Evolutionary conservation across 2,888 invertebrate genomes (phyloP), one percentile per base, ranked within the genome.

Genomic region (Drosophila bunnanda): DNA sequence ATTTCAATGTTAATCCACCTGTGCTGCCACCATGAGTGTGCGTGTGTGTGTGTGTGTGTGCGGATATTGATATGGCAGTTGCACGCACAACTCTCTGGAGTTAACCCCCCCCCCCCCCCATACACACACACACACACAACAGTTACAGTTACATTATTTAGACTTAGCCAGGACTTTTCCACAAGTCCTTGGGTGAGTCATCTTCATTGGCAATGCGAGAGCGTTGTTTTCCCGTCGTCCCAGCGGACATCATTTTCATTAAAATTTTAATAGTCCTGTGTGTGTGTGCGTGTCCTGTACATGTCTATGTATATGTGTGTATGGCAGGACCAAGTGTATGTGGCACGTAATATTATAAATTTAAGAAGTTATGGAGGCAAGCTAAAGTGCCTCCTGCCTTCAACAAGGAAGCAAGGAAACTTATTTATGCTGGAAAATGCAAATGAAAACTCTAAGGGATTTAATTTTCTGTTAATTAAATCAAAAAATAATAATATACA

Each of bases 51-150:
- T 41, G 54, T 56, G 55, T 61, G 46, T 72, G 56, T 70, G 75
- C 59, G 69, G 78, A 88, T 88, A 83, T 83, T 83, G 88, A 83
- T 83, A 83, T 85, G 83, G 78, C 86, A 88, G 83, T 82, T 82
- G 83, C 83, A 83, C 83, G 83, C 82, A 88, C 82, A 67, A 68
- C 38, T 44, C 30, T 50, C 54, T 38, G 48, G 54, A 20, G 32
- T 32, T 28, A 17, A 17, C 0, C 39, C 20, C 12, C 17, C 7
- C 15, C n/a, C 28, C 20, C 46, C 9, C 22, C 32, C 7, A n/a
- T n/a, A n/a, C n/a, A n/a, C n/a, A 22, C 32, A 12, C 34, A 20
- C 17, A 13, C 17, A 17, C 32, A 8, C 5, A 20, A 9, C 50
- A 50, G 50, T 32, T 32, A 54, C 28, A 43, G 30, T 57, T 38